A percentile compares a stretch with the other conserved stretches of the same genome.
Evolutionary conservation across 2,113 vertebrate species (phyloP).

Genomic region (Pyrgilauda ruficollis): DNA sequence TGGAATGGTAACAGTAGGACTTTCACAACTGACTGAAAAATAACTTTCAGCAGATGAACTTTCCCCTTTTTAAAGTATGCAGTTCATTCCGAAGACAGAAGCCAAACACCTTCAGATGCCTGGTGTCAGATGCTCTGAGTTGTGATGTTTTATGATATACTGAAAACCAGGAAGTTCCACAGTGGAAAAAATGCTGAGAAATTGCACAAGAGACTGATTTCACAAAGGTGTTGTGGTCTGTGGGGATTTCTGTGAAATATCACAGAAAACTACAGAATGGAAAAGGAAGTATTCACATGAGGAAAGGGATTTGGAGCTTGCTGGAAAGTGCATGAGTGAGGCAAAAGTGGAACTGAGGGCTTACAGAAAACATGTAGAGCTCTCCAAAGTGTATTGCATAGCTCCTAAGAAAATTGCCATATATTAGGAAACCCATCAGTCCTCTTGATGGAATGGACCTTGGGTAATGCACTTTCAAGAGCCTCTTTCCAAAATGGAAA

Average conservation of each 20-base stretch:
- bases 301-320: background rate
- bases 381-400: background rate
- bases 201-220: background rate
- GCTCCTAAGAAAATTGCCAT: background rate
- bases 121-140: background rate
- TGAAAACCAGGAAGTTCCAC: background rate
- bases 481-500: background rate
- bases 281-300: background rate
- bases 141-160: background rate
- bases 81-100: background rate
- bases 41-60: background rate
- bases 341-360: background rate
- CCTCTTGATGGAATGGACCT: background rate
- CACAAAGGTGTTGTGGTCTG: background rate
- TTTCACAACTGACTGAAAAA: background rate
- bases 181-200: background rate
- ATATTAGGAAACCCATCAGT: background rate
- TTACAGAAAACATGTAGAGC: background rate
- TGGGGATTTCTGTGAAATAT: background rate
- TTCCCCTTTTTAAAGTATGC: background rate
- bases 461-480: background rate
- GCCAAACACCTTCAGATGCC: background rate
- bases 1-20: background rate
- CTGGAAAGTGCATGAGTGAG: background rate
- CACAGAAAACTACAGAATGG: background rate